A percentile compares a stretch with the other conserved stretches of the same genome.
Conservation (phyloP, 2,113 vertebrate genomes). For the Amblyornis subalaris region DNA sequence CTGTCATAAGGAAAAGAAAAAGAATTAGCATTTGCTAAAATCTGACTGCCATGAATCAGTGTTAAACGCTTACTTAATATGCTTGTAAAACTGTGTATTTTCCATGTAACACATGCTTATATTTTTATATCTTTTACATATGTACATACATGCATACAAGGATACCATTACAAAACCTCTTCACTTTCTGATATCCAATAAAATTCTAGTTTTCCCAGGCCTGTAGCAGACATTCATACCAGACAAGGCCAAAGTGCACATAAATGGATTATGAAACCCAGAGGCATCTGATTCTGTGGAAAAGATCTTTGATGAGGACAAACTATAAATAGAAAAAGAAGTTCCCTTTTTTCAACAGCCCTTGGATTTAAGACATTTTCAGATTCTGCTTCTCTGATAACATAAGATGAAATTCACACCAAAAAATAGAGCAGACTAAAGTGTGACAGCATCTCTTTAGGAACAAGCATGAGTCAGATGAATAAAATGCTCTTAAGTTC, state of each 20-base stretch:
- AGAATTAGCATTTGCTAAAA: not conserved
- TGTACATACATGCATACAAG: not conserved
- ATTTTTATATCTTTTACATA: not conserved
- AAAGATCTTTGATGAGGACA: not conserved
- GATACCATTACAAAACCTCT: not conserved
- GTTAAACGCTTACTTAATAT: not conserved
- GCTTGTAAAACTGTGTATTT: not conserved
- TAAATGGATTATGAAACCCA: not conserved
- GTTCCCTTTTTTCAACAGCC: not conserved
- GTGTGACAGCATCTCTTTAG: not conserved
- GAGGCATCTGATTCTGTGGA: not conserved
- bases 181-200: not conserved
- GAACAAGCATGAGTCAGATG: not conserved
- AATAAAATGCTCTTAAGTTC: not conserved
- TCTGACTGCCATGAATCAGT: not conserved
- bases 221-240: not conserved
- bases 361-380: not conserved
- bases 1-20: not conserved
- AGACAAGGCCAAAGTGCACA: not conserved
- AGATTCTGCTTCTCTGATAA: not conserved
- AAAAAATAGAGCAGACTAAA: not conserved
- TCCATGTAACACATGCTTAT: rapidly evolving
- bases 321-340: not conserved
- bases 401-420: not conserved
- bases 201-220: not conserved